A percentile compares a stretch with the other conserved stretches of the same genome.
These are phyloP conservation scores for Aramus guarauna DNA, from an alignment of 2,113 vertebrate genomes.

Conservation along the genomic window DNA sequence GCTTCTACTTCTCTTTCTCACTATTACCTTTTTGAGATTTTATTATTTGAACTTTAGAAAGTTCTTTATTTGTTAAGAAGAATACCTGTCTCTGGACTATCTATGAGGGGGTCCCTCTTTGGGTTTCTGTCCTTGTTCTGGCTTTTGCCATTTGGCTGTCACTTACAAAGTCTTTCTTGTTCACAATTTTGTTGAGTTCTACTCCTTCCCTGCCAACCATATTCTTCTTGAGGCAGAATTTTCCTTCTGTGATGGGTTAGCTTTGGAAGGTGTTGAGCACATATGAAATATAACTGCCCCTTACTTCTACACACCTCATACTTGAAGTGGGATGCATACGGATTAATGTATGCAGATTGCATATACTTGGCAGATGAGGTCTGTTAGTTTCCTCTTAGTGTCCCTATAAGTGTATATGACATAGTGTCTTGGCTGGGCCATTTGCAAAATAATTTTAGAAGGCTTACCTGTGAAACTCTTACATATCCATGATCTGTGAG, in stretches of 20 bases:
- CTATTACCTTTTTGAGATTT: background rate
- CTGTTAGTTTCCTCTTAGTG: background rate
- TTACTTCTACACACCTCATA: background rate
- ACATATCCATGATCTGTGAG: slow-evolving; percentile 70
- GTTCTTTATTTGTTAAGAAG: background rate
- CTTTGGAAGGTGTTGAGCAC: background rate
- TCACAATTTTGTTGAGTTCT: background rate
- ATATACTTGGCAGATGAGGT: background rate
- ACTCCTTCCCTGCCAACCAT: background rate
- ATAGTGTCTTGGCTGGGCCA: background rate
- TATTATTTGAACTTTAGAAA: background rate
- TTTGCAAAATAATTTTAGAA: slow-evolving; percentile 60
- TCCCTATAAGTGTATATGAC: background rate
- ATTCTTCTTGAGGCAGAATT: background rate
- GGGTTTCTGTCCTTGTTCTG: background rate
- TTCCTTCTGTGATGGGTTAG: background rate
- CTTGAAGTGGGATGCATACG: background rate
- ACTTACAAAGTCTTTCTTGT: background rate
- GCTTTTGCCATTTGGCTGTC: background rate
- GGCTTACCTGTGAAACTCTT: slow-evolving; percentile 83
- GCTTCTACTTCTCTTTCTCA: background rate
- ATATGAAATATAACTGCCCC: background rate
- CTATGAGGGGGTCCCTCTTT: background rate
- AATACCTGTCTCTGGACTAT: background rate
- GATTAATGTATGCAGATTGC: background rate